Evolutionary conservation across 2,113 vertebrate genomes (phyloP).

Genomic region (Progne subis): DNA sequence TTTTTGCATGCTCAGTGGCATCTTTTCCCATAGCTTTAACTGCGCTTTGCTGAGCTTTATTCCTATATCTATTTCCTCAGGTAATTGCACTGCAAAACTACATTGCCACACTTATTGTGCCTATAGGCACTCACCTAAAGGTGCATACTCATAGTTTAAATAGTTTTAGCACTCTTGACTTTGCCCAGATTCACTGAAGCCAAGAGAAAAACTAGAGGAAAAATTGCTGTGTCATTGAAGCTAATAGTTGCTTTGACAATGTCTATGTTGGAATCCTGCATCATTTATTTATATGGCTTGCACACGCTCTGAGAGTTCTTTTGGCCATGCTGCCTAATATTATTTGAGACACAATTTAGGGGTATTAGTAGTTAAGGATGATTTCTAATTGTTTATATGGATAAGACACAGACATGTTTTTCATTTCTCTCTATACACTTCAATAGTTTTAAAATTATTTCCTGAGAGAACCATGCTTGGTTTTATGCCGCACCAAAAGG

Average conservation of each 20-base stretch:
- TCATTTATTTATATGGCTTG: neutral
- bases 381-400: neutral
- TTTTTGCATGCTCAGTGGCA: fast-evolving
- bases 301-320: fast-evolving
- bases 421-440: neutral
- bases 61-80: neutral
- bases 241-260: neutral
- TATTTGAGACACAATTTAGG: neutral
- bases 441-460: neutral
- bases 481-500: neutral
- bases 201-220: neutral
- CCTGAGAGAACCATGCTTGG: neutral
- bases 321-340: neutral
- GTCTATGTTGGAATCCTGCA: neutral
- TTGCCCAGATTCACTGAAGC: neutral
- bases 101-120: neutral
- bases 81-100: neutral
- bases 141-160: neutral
- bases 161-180: neutral
- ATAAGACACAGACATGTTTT: fast-evolving
- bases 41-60: neutral
- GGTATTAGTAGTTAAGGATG: neutral
- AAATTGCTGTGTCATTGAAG: neutral
- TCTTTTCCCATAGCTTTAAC: neutral
- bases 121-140: neutral